Base-by-base conservation (phyloP, 2,888 invertebrate species). In the Acholoe squamosa region DNA sequence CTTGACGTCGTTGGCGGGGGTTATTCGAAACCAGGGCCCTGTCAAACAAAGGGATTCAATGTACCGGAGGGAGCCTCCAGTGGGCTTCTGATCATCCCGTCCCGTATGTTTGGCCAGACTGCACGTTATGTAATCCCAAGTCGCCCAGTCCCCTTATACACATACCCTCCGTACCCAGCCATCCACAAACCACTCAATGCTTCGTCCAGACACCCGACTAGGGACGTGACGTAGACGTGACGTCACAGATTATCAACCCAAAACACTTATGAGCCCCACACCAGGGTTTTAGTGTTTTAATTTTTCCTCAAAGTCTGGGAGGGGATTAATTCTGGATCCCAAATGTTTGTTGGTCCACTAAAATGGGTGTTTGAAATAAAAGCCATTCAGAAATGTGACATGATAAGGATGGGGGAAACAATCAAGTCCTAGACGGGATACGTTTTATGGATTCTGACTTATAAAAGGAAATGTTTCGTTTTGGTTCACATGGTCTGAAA, bases 11-110 rank as follows among this genome's bases (percentile, higher is more conserved):
- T 61, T n/a, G n/a, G 61, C 19, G 19, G 25, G 71, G 71, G 71
- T 71, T n/a, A 71, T 71, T 71, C 25, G 71, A 71, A 28, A 71
- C 71, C 28, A 22, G 14, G 31, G 71, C 71, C 31, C 14, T 25
- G 14, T 25, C 71, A 71, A 71, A 71, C 71, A 71, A 71, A 71
- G 71, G 71, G 71, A 71, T 71, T 28, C 71, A 71, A 71, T 71
- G 71, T 71, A n/a, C 28, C 61, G 22, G 61, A n/a, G 61, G 61
- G 61, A 43, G 61, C 61, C n/a, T 71, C 71, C 71, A 28, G 71
- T 7, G 5, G 28, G 12, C 71, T 25, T 71, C 28, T 71, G 71
- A 71, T 71, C 71, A 25, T 14, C 5, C 71, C 71, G 71, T 25
- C 14, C 28, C 28, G 71, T 71, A 71, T 71, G 71, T 71, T 71